phyloP scores from a whole-genome alignment of 2,888 invertebrate species.

The Metallyticus violacea region DNA sequence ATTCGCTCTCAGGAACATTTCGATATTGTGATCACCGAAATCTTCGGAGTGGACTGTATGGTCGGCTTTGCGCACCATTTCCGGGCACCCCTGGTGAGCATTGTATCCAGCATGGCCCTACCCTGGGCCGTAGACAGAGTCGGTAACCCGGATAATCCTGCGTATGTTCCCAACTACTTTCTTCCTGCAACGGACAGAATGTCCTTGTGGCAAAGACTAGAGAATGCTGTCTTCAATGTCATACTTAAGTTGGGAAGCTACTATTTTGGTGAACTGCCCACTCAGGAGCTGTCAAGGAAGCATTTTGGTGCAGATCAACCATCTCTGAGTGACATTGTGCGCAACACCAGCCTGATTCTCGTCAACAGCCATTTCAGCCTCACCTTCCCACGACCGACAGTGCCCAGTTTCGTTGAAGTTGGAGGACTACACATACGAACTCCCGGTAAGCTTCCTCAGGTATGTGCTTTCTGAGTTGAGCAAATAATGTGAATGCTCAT shows the following conservation, averaged over 20 bases:
- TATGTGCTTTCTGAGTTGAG: too few species aligned
- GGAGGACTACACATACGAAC: constrained; percentile 53
- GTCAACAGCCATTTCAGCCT: constrained; percentile 51
- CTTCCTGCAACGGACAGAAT: constrained; percentile 30
- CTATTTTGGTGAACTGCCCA: not conserved
- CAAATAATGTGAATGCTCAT: too few species aligned
- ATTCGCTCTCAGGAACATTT: constrained; percentile 18
- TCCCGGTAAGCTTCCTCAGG: constrained; percentile 36
- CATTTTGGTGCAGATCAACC: constrained; percentile 41
- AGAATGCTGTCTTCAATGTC: not conserved
- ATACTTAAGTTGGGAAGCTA: not conserved
- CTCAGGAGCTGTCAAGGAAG: constrained; percentile 38
- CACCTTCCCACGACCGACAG: constrained; percentile 47
- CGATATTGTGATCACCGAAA: constrained; percentile 37
- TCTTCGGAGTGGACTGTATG: constrained; percentile 36
- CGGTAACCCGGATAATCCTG: constrained; percentile 36
- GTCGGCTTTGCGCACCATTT: constrained; percentile 34
- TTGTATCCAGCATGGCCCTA: constrained; percentile 34
- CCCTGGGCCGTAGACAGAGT: constrained; percentile 36
- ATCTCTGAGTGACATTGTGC: constrained; percentile 45
- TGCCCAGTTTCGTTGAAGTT: constrained; percentile 52
- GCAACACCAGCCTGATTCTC: constrained; percentile 50
- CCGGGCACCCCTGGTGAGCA: constrained; percentile 33
- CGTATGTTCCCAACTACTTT: constrained; percentile 34
- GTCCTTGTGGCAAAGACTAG: constrained; percentile 27